These are phyloP conservation scores for Stegophylla sp. DNA, from an alignment of 2,888 invertebrate species.

Conservation along the genomic window DNA sequence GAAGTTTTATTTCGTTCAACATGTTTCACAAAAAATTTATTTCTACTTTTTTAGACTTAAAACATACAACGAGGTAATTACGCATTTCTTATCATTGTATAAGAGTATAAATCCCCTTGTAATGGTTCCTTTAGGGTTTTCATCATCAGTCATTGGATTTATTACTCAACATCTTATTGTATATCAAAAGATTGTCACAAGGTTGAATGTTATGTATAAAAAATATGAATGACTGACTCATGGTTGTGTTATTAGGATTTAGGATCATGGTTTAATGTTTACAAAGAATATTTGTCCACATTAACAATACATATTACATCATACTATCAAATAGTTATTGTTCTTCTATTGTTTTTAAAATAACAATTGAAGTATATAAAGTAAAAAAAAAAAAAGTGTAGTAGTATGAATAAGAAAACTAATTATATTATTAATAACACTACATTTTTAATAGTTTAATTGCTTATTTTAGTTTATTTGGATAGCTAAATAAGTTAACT, in stretches of 20 bases:
- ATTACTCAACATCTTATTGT: conserved; percentile 19
- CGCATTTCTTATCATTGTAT: too few species aligned
- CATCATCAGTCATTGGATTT: background rate
- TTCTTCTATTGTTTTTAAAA: conserved; percentile 11
- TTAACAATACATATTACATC: conserved; percentile 7
- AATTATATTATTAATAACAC: too few species aligned
- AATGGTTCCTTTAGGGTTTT: background rate
- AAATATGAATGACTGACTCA: background rate
- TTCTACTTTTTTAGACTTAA: too few species aligned
- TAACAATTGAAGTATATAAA: background rate
- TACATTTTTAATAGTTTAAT: too few species aligned
- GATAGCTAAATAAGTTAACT: too few species aligned
- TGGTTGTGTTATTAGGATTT: background rate
- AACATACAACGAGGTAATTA: too few species aligned
- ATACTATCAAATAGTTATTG: background rate
- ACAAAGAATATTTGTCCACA: conserved; percentile 1
- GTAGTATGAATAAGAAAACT: too few species aligned
- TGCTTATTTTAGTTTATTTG: too few species aligned
- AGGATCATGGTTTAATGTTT: background rate
- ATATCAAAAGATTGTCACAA: background rate
- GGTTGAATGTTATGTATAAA: background rate
- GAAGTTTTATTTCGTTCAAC: too few species aligned
- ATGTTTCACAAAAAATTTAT: too few species aligned
- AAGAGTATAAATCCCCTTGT: background rate
- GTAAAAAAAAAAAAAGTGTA: too few species aligned